These are phyloP conservation scores for Typhlichthys eigenmanni DNA, from an alignment of 2,797 vertebrate species.

Conservation along the genomic window DNA sequence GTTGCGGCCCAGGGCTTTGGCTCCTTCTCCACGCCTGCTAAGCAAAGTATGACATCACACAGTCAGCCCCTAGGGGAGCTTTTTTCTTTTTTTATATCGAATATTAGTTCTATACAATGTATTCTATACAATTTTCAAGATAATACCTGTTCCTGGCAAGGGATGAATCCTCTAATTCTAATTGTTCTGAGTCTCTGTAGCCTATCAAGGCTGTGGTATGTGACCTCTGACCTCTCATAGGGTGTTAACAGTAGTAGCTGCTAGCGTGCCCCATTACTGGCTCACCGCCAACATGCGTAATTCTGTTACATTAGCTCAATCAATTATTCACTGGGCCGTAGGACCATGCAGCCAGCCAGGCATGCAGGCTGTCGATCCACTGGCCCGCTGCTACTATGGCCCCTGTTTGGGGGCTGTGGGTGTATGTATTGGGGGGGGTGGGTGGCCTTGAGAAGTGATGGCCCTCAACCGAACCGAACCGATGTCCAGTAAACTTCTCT, in stretches of 20 bases:
- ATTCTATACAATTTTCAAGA: no score
- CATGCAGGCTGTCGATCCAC: slow-evolving; percentile 77
- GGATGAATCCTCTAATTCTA: no score
- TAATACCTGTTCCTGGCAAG: no score
- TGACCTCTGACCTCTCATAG: no score
- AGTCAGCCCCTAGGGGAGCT: no score
- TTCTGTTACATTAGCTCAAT: slow-evolving; percentile 73
- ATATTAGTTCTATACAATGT: no score
- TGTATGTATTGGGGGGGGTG: slow-evolving; percentile 1
- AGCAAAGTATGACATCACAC: slow-evolving; percentile 80
- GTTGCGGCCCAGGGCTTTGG: slow-evolving; percentile 95
- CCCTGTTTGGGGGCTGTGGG: slow-evolving; percentile 26
- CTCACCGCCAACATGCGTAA: slow-evolving; percentile 57
- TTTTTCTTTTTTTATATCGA: no score
- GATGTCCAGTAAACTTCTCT: no score
- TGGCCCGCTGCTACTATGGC: slow-evolving; percentile 21
- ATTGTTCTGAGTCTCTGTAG: no score
- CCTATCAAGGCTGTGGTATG: no score
- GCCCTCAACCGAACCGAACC: no score
- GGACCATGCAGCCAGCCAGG: slow-evolving; percentile 48
- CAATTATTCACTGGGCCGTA: slow-evolving; percentile 77
- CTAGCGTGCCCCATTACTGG: slow-evolving; percentile 33
- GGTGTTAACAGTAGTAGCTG: not conserved
- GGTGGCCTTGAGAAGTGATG: no score
- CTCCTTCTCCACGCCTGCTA: slow-evolving; percentile 84